phyloP scores from a whole-genome alignment of 2,113 vertebrate genomes.

The Melospiza georgiana region DNA sequence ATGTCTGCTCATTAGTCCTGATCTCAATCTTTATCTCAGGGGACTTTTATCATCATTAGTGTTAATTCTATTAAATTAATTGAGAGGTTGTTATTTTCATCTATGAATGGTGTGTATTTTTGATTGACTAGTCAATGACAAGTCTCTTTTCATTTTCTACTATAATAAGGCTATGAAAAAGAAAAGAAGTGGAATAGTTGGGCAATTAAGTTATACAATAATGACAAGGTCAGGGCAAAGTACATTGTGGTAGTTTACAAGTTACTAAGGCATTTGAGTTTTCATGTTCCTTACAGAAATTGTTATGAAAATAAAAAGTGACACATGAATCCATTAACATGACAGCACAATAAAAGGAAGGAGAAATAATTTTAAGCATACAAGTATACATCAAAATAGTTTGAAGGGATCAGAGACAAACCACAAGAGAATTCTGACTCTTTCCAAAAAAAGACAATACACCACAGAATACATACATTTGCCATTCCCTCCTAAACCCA shows the following conservation, averaged over 20 bases:
- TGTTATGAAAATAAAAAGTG: conserved; percentile 56
- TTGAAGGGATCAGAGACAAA: conserved; percentile 37
- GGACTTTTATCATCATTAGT: conserved; percentile 54
- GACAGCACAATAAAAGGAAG: conserved; percentile 34
- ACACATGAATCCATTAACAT: conserved; percentile 35
- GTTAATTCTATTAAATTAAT: conserved; percentile 62
- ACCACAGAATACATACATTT: background rate
- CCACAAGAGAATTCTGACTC: conserved; percentile 5
- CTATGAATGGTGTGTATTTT: conserved; percentile 24
- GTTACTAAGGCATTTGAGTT: conserved; percentile 34
- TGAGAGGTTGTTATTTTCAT: conserved; percentile 54
- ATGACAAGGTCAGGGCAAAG: conserved; percentile 53
- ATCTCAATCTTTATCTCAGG: conserved; percentile 27
- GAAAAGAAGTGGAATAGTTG: conserved; percentile 45
- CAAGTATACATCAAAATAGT: conserved; percentile 40
- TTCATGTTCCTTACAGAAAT: conserved; percentile 45
- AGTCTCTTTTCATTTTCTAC: conserved; percentile 19
- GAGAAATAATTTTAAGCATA: conserved; percentile 28
- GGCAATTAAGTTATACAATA: conserved; percentile 48
- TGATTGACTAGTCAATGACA: conserved; percentile 52
- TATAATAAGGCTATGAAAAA: conserved; percentile 5
- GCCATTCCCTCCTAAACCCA: background rate
- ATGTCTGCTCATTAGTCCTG: conserved; percentile 26
- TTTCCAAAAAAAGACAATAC: background rate
- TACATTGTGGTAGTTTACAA: conserved; percentile 51